A percentile compares a stretch with the other conserved stretches of the same genome.
phyloP scores from a whole-genome alignment of 1,140 invertebrate genomes.

The Drosophila cardini region DNA sequence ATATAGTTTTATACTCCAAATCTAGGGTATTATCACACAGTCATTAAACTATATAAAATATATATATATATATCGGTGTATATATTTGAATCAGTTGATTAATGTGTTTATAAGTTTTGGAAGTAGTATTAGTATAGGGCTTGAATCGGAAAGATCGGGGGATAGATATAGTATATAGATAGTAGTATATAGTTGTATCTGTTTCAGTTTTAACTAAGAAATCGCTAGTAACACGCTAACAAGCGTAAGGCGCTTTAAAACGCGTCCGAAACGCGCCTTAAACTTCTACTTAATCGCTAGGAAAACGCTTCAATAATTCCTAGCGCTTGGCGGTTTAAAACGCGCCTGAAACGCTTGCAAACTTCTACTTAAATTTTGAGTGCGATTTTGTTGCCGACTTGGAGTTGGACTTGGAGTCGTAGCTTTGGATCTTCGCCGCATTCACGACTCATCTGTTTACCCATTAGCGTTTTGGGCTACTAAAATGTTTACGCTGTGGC shows the following conservation, averaged over 20 bases:
- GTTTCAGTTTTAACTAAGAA: no score
- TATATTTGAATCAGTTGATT: no score
- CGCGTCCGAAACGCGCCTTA: slow-evolving; percentile 20
- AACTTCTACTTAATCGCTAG: slow-evolving; percentile 17
- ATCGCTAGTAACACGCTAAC: slow-evolving; percentile 9
- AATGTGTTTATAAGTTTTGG: no score
- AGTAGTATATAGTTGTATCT: no score
- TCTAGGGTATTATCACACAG: no score
- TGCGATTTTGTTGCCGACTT: not conserved
- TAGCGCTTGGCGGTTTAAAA: slow-evolving; percentile 18
- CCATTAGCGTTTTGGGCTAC: slow-evolving; percentile 77
- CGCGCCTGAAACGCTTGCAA: slow-evolving; percentile 25
- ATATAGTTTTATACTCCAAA: slow-evolving; percentile 44
- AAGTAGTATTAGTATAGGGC: no score
- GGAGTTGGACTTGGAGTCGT: slow-evolving; percentile 9
- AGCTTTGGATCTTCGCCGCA: slow-evolving; percentile 61
- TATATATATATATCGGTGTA: no score
- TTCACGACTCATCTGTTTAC: slow-evolving; percentile 62
- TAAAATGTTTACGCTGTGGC: slow-evolving; percentile 74
- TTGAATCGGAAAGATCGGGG: no score
- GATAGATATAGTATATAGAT: no score
- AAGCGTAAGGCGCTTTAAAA: slow-evolving; percentile 16
- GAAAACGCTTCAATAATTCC: not conserved
- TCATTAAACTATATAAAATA: no score
- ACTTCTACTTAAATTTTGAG: slow-evolving; percentile 13